These are phyloP conservation scores for Novumbra hubbsi DNA, from an alignment of 2,797 vertebrate genomes.

Conservation along the genomic window DNA sequence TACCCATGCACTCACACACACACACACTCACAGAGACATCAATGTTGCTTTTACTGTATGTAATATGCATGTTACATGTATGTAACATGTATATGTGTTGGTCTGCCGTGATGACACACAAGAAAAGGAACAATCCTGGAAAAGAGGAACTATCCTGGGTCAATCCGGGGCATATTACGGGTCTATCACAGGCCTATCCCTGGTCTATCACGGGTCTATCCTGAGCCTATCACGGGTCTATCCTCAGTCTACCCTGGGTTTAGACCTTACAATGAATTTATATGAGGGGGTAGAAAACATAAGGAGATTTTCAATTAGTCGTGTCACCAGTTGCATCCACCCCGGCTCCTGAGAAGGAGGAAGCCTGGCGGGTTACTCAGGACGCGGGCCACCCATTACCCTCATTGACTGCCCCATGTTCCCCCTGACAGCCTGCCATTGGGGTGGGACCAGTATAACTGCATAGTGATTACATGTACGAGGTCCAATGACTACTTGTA, in stretches of 20 bases:
- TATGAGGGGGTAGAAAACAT: constrained; percentile 55
- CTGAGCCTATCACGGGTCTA: no score
- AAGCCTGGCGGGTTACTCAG: constrained; percentile 25
- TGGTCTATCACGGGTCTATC: no score
- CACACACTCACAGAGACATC: constrained; percentile 41
- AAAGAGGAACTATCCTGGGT: no score
- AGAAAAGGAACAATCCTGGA: no score
- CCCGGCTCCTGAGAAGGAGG: constrained; percentile 43
- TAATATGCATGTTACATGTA: constrained; percentile 40
- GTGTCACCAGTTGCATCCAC: constrained; percentile 48
- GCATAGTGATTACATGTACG: constrained; percentile 50
- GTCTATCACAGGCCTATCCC: no score
- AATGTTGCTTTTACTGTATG: no score
- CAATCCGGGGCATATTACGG: no score
- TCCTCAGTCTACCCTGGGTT: no score
- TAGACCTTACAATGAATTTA: constrained; percentile 56
- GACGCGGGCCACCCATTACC: constrained; percentile 50
- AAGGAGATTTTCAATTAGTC: constrained; percentile 72
- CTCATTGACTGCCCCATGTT: constrained; percentile 32
- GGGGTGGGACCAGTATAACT: constrained; percentile 43
- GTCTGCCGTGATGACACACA: no score
- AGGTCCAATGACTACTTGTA: no score
- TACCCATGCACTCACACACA: constrained; percentile 34
- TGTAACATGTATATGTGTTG: constrained; percentile 12
- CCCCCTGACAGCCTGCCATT: constrained; percentile 18